Evolutionary conservation across 2,113 vertebrate species (phyloP).

Genomic region (Coracopsis vasa): DNA sequence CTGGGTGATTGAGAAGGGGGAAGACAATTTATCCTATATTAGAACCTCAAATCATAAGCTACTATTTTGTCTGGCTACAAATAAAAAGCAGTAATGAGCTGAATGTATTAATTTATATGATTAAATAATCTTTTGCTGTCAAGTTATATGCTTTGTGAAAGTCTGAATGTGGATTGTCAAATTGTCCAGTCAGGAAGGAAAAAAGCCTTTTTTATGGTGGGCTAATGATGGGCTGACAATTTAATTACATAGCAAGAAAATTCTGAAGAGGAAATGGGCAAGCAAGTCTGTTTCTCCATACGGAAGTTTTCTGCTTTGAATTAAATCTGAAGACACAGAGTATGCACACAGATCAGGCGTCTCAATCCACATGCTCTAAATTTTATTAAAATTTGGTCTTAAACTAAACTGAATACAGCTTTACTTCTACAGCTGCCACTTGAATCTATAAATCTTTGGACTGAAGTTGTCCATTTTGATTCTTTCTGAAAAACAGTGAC

Average conservation of each 20-base stretch:
- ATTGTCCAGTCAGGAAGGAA: background rate
- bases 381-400: background rate
- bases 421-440: background rate
- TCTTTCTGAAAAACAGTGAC: accelerated
- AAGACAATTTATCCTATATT: background rate
- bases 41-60: background rate
- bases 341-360: background rate
- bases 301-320: background rate
- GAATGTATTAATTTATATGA: background rate
- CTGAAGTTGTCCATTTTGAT: background rate
- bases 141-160: background rate
- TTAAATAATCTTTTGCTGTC: background rate
- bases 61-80: background rate
- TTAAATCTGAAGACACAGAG: background rate
- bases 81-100: background rate
- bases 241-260: background rate
- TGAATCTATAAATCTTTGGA: background rate
- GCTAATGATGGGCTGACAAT: background rate
- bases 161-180: background rate
- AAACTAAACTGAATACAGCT: background rate
- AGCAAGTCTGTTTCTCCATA: background rate
- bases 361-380: background rate
- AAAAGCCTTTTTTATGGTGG: background rate
- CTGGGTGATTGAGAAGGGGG: background rate
- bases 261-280: background rate